Conservation (phyloP, 2,797 vertebrate genomes). For the Apogon hyalosoma region DNA sequence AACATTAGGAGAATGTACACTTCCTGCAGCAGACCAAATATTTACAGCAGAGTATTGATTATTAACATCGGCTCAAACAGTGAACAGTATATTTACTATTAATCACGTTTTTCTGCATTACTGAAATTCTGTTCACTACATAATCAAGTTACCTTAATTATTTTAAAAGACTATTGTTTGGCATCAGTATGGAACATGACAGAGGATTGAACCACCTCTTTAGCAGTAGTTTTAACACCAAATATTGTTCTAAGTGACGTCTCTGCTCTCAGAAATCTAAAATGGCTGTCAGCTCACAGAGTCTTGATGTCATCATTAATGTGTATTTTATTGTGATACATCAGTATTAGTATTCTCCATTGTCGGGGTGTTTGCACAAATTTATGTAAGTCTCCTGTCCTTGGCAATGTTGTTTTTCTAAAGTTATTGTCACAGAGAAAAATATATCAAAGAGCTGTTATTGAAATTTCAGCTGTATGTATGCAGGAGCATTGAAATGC, state of each 20-base stretch:
- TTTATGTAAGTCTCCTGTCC: slow-evolving; percentile 44
- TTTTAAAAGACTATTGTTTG: no score
- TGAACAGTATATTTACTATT: neutral
- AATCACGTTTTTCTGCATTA: neutral
- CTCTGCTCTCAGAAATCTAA: no score
- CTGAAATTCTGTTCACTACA: no score
- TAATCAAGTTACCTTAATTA: no score
- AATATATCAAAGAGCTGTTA: slow-evolving; percentile 56
- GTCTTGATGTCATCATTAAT: slow-evolving; percentile 7
- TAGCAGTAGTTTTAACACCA: no score
- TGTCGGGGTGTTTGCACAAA: slow-evolving; percentile 8
- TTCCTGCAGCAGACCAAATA: slow-evolving; percentile 49
- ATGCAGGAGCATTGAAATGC: slow-evolving; percentile 66
- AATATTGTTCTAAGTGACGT: no score
- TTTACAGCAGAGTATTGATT: slow-evolving; percentile 53
- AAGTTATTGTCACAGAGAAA: slow-evolving; percentile 56
- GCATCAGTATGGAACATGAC: no score
- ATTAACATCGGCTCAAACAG: neutral
- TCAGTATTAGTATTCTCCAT: slow-evolving; percentile 12
- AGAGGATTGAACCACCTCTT: no score
- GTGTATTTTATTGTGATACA: slow-evolving; percentile 10
- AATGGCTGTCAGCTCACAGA: no score
- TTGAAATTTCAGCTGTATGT: slow-evolving; percentile 64
- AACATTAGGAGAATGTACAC: slow-evolving; percentile 68
- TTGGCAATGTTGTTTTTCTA: slow-evolving; percentile 57